These are phyloP conservation scores for Gymnocheta viridis DNA, from an alignment of 2,888 invertebrate genomes.

Conservation along the genomic window DNA sequence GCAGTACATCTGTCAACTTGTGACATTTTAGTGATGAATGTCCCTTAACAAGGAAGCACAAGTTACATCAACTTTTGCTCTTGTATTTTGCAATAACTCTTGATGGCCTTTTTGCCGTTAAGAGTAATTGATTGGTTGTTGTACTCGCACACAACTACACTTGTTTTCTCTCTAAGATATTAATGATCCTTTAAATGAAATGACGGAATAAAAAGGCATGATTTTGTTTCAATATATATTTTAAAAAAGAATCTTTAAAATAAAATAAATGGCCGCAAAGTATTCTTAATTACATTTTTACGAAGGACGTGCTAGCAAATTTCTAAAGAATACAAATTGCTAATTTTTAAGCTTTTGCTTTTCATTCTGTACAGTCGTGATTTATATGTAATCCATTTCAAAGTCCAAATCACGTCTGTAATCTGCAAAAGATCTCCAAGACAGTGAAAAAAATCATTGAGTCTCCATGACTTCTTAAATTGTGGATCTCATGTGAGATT, in stretches of 20 bases:
- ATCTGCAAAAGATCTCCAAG: too few relatives aligned
- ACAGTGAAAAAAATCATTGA: too few relatives aligned
- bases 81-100: slow-evolving; percentile 41
- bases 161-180: slow-evolving; percentile 33
- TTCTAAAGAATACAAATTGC: neutral
- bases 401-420: too few relatives aligned
- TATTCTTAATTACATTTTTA: slow-evolving; percentile 12
- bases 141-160: slow-evolving; percentile 5
- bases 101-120: slow-evolving; percentile 38
- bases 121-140: slow-evolving; percentile 57
- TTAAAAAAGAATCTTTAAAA: neutral
- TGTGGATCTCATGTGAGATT: too few relatives aligned
- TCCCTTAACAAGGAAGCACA: slow-evolving; percentile 54
- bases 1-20: slow-evolving; percentile 66
- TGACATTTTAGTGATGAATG: slow-evolving; percentile 68
- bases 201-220: slow-evolving; percentile 4
- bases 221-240: too few relatives aligned
- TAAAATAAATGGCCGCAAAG: slow-evolving; percentile 29
- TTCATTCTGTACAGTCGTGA: too few relatives aligned
- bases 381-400: too few relatives aligned
- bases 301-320: too few relatives aligned
- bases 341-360: too few relatives aligned
- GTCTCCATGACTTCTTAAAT: too few relatives aligned
- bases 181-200: slow-evolving; percentile 49
- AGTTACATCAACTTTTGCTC: slow-evolving; percentile 58